These are phyloP conservation scores for Poeciliopsis presidionis DNA, from an alignment of 2,797 vertebrate genomes.

Conservation along the genomic window DNA sequence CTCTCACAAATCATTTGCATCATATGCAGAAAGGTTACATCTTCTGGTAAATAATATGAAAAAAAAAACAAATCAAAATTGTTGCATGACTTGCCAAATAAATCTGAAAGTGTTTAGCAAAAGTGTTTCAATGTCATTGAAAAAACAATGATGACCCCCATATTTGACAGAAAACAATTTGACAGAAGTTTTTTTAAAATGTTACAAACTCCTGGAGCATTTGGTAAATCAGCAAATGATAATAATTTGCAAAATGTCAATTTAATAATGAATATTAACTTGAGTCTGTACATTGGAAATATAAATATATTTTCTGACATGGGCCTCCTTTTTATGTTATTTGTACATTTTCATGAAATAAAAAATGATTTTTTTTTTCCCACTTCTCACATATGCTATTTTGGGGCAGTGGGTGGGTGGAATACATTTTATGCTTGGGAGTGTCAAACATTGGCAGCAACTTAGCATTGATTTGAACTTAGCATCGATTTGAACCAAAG, in stretches of 20 bases:
- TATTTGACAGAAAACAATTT: neutral
- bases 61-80: neutral
- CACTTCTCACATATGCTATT: neutral
- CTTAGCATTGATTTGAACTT: neutral
- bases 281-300: neutral
- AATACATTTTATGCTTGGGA: neutral
- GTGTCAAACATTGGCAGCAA: neutral
- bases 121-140: neutral
- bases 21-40: neutral
- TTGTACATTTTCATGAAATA: neutral
- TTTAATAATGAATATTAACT: no score
- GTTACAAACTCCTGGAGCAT: neutral
- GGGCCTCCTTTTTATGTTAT: neutral
- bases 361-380: neutral
- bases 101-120: neutral
- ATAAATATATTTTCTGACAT: neutral
- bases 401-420: no score
- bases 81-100: neutral
- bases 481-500: neutral
- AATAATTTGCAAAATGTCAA: neutral
- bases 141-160: neutral
- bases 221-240: neutral
- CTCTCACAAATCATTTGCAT: neutral
- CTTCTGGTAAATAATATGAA: neutral
- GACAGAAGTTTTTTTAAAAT: neutral